Conservation (phyloP, 2,888 invertebrate genomes). For the Lasius fuliginosus region DNA sequence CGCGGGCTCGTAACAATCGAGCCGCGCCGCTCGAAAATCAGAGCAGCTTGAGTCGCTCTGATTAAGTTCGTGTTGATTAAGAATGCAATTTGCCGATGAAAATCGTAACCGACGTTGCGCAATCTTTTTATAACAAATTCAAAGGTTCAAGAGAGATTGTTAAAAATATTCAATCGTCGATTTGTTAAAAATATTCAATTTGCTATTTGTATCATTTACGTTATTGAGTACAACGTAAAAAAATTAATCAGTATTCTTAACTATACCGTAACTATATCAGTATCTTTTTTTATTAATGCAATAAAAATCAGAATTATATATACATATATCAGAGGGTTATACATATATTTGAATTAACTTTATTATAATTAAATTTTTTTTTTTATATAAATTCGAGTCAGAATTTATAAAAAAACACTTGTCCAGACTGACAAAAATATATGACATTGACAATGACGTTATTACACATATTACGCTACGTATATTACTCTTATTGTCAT, state of each 20-base stretch:
- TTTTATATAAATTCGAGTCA: no score
- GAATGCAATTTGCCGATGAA: not conserved
- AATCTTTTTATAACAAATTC: not conserved
- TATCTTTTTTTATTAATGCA: not conserved
- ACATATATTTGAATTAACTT: not conserved
- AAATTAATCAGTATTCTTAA: conserved; percentile 8
- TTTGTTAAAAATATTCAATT: not conserved
- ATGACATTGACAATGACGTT: not conserved
- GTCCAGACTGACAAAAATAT: not conserved
- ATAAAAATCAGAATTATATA: not conserved
- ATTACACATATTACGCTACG: no score
- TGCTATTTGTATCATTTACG: not conserved
- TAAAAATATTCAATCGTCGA: not conserved
- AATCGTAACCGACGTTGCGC: not conserved
- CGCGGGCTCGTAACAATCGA: conserved; percentile 48
- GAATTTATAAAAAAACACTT: no score
- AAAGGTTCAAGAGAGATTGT: not conserved
- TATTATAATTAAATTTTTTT: not conserved
- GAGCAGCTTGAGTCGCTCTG: not conserved
- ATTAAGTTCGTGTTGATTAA: conserved; percentile 31
- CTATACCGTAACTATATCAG: no score
- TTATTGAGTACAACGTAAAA: not conserved
- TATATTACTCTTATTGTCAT: not conserved
- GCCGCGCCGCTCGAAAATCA: conserved; percentile 27
- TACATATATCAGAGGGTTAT: not conserved